Percentiles rank a stretch among this genome's conserved stretches.
phyloP scores from a whole-genome alignment of 2,888 invertebrate genomes.

The Lamellibrachia columna region DNA sequence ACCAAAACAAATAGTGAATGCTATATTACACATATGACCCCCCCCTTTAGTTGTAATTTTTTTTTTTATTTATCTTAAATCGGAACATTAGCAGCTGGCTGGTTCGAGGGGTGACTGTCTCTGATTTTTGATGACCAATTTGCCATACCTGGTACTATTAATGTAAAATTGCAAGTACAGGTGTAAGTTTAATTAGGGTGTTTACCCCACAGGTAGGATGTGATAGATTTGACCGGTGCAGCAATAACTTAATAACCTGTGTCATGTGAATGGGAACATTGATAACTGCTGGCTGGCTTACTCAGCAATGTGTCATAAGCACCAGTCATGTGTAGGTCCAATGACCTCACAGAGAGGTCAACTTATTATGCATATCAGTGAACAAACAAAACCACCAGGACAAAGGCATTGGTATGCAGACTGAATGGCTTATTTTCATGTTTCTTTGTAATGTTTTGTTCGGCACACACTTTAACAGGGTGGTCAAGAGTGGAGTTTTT shows the following conservation, averaged over 20 bases:
- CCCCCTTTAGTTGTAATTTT: too few relatives aligned
- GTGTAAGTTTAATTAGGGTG: neutral
- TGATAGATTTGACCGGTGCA: neutral
- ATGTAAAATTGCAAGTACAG: too few relatives aligned
- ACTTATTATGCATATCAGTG: neutral
- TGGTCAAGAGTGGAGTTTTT: neutral
- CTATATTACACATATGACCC: too few relatives aligned
- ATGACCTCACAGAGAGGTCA: neutral
- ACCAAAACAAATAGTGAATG: too few relatives aligned
- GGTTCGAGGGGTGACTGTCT: too few relatives aligned
- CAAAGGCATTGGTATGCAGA: constrained; percentile 3
- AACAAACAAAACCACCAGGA: neutral
- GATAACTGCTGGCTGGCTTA: neutral
- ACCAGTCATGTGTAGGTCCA: neutral
- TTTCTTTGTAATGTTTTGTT: neutral
- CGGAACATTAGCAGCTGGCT: too few relatives aligned
- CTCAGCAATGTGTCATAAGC: neutral
- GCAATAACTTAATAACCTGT: neutral
- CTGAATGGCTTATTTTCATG: neutral
- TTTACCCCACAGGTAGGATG: neutral
- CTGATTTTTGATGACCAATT: too few relatives aligned
- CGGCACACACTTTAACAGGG: neutral
- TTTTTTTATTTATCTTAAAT: too few relatives aligned
- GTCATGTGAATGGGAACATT: neutral
- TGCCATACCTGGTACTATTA: too few relatives aligned